Percentiles rank a stretch among this genome's conserved stretches.
Evolutionary conservation across 1,140 invertebrate species (phyloP).

Genomic region (Eriocheir sinensis): DNA sequence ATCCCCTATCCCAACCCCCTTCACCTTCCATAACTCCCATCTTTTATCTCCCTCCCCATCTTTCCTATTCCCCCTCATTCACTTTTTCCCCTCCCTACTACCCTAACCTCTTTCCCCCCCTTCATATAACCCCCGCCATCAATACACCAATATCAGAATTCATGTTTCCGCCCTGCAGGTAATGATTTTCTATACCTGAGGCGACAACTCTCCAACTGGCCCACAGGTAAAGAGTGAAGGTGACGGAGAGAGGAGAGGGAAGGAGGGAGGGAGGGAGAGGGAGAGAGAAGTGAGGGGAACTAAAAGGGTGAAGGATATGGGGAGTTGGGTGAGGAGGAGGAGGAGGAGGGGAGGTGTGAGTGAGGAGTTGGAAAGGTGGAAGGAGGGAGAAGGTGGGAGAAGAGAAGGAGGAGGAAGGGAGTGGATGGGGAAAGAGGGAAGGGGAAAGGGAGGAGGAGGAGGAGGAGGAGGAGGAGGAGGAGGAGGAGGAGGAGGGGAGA

Average conservation of each 20-base stretch:
- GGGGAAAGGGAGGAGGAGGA: neutral
- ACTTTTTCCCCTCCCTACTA: neutral
- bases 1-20: too few species aligned
- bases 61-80: too few species aligned
- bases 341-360: neutral
- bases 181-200: constrained; percentile 55
- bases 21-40: too few species aligned
- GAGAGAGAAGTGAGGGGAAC: neutral
- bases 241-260: neutral
- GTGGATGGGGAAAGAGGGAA: neutral
- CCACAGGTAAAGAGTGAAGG: neutral
- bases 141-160: constrained; percentile 44
- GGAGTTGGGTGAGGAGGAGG: neutral
- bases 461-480: neutral
- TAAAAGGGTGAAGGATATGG: neutral
- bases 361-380: neutral
- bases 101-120: too few species aligned
- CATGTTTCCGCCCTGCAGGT: constrained; percentile 35
- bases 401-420: neutral
- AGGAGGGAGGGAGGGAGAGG: neutral
- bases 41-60: too few species aligned
- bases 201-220: constrained; percentile 54
- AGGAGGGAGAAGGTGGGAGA: neutral
- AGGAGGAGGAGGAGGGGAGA: neutral
- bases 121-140: constrained; percentile 31